Conservation (phyloP, 2,888 invertebrate species). For the Cantharis rustica region DNA sequence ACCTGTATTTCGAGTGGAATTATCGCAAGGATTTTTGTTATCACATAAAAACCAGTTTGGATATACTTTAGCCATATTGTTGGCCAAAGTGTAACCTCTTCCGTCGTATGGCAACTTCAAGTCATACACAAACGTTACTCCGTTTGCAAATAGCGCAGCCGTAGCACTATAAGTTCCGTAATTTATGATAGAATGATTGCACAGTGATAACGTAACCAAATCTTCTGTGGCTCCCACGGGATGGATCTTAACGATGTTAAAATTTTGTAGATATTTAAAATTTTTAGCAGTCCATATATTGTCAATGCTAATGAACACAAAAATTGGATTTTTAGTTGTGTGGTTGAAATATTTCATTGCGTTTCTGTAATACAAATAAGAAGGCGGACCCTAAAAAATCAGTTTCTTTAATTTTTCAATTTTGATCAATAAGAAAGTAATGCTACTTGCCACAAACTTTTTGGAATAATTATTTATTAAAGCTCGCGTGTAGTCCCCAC, state of each 20-base stretch:
- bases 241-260: not conserved
- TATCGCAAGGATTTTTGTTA: not conserved
- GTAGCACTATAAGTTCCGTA: conserved; percentile 5
- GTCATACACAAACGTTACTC: conserved; percentile 4
- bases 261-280: not conserved
- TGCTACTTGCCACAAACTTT: conserved; percentile 1
- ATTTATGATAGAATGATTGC: conserved; percentile 10
- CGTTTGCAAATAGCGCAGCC: conserved; percentile 1
- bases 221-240: not conserved
- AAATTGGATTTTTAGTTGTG: not conserved
- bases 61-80: not conserved
- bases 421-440: not conserved
- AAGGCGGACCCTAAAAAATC: not conserved
- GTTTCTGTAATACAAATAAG: not conserved
- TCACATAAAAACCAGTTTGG: conserved; percentile 6
- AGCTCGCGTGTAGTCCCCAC: not conserved
- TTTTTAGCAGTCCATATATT: not conserved
- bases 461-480: not conserved
- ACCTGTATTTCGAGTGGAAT: not conserved
- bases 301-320: not conserved
- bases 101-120: not conserved
- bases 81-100: not conserved
- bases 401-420: not conserved
- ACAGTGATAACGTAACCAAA: not conserved
- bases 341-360: conserved; percentile 3